These are phyloP conservation scores for Hetaerina americana DNA, from an alignment of 1,140 invertebrate genomes.

Conservation along the genomic window DNA sequence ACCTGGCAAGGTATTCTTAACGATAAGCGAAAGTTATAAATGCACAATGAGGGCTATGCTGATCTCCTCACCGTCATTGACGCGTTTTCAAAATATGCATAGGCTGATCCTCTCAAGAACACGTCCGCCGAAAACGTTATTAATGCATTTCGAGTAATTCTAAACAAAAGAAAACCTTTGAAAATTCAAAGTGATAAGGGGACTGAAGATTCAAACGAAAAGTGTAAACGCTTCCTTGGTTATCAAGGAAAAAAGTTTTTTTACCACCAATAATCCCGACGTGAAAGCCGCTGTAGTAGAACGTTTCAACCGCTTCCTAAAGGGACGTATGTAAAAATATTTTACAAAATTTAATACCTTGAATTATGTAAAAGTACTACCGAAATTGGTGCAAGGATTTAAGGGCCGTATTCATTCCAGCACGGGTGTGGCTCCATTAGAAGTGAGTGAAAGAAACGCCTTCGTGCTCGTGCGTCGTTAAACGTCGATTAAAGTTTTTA, in stretches of 20 bases:
- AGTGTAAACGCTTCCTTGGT: background rate
- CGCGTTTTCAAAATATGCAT: constrained; percentile 32
- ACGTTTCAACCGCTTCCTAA: background rate
- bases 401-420: background rate
- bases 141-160: constrained; percentile 18
- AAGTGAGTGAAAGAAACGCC: background rate
- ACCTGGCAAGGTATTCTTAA: background rate
- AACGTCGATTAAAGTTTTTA: background rate
- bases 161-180: constrained; percentile 3
- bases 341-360: background rate
- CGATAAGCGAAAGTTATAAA: background rate
- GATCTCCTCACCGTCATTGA: constrained; percentile 34
- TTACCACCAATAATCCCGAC: background rate
- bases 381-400: background rate
- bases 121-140: constrained; percentile 27
- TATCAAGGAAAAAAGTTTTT: background rate
- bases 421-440: background rate
- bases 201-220: background rate
- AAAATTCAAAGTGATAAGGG: background rate
- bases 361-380: background rate
- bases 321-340: background rate
- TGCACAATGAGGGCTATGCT: constrained; percentile 27
- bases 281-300: background rate
- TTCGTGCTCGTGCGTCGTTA: background rate
- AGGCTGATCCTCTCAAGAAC: constrained; percentile 29